Conservation (phyloP, 2,113 vertebrate genomes). For the Chlamydotis undulata region DNA sequence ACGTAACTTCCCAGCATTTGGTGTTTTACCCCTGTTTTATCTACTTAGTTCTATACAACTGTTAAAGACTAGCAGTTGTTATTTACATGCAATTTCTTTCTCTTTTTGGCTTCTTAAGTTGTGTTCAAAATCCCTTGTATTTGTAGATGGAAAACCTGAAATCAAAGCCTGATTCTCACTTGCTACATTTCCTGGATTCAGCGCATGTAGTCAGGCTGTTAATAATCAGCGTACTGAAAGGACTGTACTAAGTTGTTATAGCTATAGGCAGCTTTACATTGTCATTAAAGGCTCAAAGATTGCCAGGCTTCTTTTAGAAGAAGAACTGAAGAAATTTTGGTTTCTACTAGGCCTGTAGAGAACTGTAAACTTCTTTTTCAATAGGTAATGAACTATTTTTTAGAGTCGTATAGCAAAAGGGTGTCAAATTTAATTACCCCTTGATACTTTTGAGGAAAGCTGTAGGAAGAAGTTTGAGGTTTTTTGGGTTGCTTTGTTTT, state of each 20-base stretch:
- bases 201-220: accelerated
- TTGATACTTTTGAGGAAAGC: background rate
- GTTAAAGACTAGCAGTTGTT: background rate
- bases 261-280: background rate
- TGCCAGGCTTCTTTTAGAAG: background rate
- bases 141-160: background rate
- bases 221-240: background rate
- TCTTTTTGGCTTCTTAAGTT: background rate
- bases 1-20: background rate
- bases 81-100: background rate
- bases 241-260: background rate
- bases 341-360: background rate
- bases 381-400: background rate
- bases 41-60: background rate
- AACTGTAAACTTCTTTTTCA: background rate
- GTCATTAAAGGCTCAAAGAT: background rate
- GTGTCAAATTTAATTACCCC: background rate
- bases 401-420: background rate
- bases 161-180: background rate
- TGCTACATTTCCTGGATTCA: background rate
- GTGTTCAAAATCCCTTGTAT: background rate
- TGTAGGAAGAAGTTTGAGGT: background rate
- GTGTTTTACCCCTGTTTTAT: background rate
- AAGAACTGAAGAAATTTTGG: background rate
- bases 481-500: background rate